These are phyloP conservation scores for Ylistrum balloti DNA, from an alignment of 1,140 invertebrate genomes.

Conservation along the genomic window DNA sequence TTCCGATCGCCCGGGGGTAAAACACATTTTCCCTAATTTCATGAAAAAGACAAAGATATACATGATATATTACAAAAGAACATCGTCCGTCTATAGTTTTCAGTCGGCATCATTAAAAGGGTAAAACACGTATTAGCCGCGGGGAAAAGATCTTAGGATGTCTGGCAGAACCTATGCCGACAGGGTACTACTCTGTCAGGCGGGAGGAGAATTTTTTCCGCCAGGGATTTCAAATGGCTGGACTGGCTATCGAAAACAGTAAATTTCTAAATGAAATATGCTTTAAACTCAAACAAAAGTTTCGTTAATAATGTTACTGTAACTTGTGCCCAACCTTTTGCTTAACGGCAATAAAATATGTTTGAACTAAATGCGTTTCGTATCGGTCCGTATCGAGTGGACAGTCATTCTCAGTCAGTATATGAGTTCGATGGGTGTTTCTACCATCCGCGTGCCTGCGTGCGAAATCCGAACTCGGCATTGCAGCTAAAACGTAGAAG, in stretches of 20 bases:
- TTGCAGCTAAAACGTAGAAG: neutral
- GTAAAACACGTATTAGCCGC: neutral
- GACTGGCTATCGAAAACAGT: neutral
- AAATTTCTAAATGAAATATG: neutral
- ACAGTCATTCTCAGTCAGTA: neutral
- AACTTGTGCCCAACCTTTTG: no score
- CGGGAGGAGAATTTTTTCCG: neutral
- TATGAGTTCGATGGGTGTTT: constrained; percentile 41
- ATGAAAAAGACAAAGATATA: constrained; percentile 51
- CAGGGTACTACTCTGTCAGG: neutral
- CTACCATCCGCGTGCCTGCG: neutral
- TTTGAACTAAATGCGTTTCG: no score
- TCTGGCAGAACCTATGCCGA: neutral
- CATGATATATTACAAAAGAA: constrained; percentile 52
- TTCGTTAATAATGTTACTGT: no score
- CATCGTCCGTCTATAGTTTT: constrained; percentile 5
- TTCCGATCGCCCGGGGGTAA: constrained; percentile 48
- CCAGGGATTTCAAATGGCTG: neutral
- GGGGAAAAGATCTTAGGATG: neutral
- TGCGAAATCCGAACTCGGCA: neutral
- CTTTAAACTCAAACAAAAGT: neutral
- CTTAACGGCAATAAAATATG: no score
- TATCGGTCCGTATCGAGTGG: neutral
- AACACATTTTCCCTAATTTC: neutral
- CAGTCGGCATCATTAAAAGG: neutral